Conservation (phyloP, 1,140 invertebrate species). For the Lepidostoma basale region DNA sequence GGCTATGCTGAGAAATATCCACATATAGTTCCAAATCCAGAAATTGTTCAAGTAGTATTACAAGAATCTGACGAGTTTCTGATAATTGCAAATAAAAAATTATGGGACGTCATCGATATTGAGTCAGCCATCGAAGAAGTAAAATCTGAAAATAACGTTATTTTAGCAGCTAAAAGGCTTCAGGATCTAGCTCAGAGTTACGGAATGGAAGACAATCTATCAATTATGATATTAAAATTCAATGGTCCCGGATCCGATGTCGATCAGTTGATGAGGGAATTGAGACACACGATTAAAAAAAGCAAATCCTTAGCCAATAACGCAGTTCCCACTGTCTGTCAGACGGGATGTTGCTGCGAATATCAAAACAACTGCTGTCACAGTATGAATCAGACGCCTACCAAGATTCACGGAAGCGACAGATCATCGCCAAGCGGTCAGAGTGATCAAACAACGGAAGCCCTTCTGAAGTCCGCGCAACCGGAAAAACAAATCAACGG, state of each 20-base stretch:
- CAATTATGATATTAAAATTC: slow-evolving; percentile 76
- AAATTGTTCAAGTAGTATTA: slow-evolving; percentile 72
- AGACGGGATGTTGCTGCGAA: slow-evolving; percentile 68
- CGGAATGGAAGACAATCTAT: slow-evolving; percentile 80
- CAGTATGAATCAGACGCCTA: slow-evolving; percentile 55
- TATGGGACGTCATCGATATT: slow-evolving; percentile 78
- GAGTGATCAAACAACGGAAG: slow-evolving; percentile 70
- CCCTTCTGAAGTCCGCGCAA: slow-evolving; percentile 21
- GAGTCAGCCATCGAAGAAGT: slow-evolving; percentile 78
- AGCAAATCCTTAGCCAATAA: slow-evolving; percentile 55
- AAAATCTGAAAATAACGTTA: slow-evolving; percentile 73
- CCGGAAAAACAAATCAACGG: slow-evolving; percentile 36
- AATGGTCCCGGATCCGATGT: slow-evolving; percentile 69
- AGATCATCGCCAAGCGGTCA: slow-evolving; percentile 83
- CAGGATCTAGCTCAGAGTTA: slow-evolving; percentile 84
- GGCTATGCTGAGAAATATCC: slow-evolving; percentile 70
- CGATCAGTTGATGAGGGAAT: slow-evolving; percentile 76
- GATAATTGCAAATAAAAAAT: slow-evolving; percentile 76
- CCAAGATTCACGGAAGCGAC: slow-evolving; percentile 62
- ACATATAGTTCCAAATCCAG: slow-evolving; percentile 73
- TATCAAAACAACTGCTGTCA: slow-evolving; percentile 67
- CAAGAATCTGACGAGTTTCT: slow-evolving; percentile 83
- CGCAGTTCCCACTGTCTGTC: slow-evolving; percentile 59
- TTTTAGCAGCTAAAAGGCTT: slow-evolving; percentile 78
- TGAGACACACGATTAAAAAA: slow-evolving; percentile 71